phyloP scores from a whole-genome alignment of 35 echinoderm and acorn worm genomes.

The Heliocidaris tuberculata region DNA sequence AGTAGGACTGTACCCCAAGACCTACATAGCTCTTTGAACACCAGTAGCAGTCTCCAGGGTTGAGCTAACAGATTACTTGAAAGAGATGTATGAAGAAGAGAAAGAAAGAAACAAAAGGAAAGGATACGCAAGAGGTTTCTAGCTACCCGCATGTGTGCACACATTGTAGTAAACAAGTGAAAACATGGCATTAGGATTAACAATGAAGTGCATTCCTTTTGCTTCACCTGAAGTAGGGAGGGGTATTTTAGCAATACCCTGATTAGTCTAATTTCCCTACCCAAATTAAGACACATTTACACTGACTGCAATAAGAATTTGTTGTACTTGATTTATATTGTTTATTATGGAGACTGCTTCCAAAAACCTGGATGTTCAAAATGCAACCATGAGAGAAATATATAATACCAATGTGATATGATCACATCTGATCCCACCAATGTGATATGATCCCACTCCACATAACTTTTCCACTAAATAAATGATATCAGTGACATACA shows the following conservation, averaged over 20 bases:
- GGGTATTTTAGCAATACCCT: not conserved
- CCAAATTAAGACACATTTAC: no score
- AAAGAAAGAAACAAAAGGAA: not conserved
- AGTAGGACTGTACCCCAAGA: not conserved
- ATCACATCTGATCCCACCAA: no score
- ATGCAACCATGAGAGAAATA: no score
- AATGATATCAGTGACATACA: no score
- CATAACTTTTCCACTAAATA: no score
- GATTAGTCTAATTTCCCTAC: no score
- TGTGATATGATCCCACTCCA: no score
- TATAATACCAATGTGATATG: no score
- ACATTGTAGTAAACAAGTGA: not conserved
- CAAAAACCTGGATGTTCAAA: no score
- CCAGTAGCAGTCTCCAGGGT: not conserved
- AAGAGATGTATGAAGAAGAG: not conserved
- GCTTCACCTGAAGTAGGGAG: not conserved
- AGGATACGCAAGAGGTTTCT: not conserved
- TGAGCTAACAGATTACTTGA: not conserved
- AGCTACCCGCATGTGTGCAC: not conserved
- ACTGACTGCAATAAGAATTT: no score
- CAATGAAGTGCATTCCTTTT: not conserved
- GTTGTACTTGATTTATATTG: no score
- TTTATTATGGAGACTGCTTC: no score
- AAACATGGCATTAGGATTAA: not conserved
- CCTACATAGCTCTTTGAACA: not conserved